phyloP scores from a whole-genome alignment of 1,140 invertebrate genomes.

The Polyergus mexicanus region DNA sequence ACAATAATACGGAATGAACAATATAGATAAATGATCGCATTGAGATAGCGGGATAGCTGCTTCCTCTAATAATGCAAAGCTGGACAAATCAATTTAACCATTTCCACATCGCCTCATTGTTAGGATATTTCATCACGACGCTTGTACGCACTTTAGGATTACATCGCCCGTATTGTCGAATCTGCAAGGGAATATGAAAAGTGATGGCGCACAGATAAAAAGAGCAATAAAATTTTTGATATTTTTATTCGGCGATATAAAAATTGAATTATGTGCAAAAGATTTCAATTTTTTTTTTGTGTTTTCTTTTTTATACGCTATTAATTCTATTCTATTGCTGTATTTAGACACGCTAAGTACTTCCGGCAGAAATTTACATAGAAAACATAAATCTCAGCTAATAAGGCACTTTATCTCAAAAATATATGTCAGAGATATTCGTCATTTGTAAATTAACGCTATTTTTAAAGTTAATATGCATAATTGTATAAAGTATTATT shows the following conservation, averaged over 20 bases:
- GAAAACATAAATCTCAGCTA: not conserved
- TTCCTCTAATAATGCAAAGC: not conserved
- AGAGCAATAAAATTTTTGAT: not conserved
- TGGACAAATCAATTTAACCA: not conserved
- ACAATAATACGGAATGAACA: not conserved
- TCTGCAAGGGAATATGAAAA: conserved; percentile 37
- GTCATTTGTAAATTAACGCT: not conserved
- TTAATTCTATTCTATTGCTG: conserved; percentile 28
- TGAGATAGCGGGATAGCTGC: not conserved
- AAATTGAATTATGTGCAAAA: conserved; percentile 29
- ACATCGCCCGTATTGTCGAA: not conserved
- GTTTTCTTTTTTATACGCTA: not conserved
- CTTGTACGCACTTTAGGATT: not conserved
- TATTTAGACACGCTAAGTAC: not conserved
- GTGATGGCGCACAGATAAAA: not conserved
- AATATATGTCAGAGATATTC: not conserved
- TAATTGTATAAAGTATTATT: not conserved
- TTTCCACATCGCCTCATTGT: not conserved
- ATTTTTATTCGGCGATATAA: not conserved
- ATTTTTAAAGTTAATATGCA: not conserved
- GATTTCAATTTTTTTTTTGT: conserved; percentile 9
- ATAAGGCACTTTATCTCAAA: not conserved
- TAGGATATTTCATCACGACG: conserved; percentile 33
- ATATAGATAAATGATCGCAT: not conserved
- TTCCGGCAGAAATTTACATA: not conserved